Base-by-base conservation (phyloP, 2,888 invertebrate species). In the Phortica magna region DNA sequence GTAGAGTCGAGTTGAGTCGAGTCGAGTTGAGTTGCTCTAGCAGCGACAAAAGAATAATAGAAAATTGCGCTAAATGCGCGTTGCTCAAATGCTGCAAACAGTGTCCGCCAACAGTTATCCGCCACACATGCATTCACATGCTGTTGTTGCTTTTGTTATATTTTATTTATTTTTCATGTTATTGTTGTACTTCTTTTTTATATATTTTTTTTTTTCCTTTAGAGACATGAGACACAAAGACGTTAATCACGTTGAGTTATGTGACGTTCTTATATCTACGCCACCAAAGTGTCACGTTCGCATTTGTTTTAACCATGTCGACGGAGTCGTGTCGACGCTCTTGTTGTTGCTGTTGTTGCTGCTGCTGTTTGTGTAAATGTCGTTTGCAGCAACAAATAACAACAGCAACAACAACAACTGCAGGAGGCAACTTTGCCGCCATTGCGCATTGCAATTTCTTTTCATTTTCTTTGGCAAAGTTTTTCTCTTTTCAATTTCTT, bases 231-330 rank as follows among this genome's bases (percentile, higher is more conserved):
- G 85, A 83, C 84, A 84, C 83, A 83, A 82, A 89, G 85, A 91
- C 91, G 91, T 91, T 91, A 91, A 91, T 91, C 91, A 91, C 89
- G 87, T 85, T 91, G 91, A 91, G 90, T 91, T 91, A 91, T 91
- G 91, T 90, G 91, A 91, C 90, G 88, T 85, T 89, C 88, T 90
- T 90, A 90, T 90, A 89, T 90, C 87, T 83, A 83, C 84, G 83
- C 88, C 89, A 88, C 85, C 89, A 84, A 87, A 85, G 85, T 89
- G 89, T 89, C 89, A 89, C 89, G 89, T 87, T 87, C 88, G 84
- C 88, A 88, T 89, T 89, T 89, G 88, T 85, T 88, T 83, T 82
- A 82, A 75, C 76, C 65, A 65, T 31, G n/a, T 59, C 87, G 71
- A 80, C 83, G 80, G 2, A 3, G 2, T 17, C 7, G 59, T 59